Evolutionary conservation across 1,140 invertebrate species (phyloP).

Genomic region (Pseudachorutes palmiensis): DNA sequence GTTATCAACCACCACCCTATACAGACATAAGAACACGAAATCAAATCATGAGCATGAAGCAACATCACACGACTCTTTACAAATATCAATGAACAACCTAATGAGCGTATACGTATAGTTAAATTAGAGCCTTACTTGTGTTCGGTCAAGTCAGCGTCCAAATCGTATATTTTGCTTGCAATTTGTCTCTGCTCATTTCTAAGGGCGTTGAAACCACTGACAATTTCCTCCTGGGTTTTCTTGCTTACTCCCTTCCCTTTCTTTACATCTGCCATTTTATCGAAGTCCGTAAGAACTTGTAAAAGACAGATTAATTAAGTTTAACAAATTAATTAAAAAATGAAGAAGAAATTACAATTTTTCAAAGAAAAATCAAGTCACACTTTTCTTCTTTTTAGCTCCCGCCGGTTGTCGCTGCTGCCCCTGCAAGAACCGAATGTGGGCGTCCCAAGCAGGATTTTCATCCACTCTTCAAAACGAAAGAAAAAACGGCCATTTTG

Average conservation of each 20-base stretch:
- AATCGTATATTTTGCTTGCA: slow-evolving; percentile 76
- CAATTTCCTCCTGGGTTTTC: slow-evolving; percentile 59
- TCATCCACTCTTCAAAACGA: too few relatives aligned
- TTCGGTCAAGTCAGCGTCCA: slow-evolving; percentile 87
- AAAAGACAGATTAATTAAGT: too few relatives aligned
- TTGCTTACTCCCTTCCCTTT: slow-evolving; percentile 7
- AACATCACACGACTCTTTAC: neutral
- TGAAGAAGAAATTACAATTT: too few relatives aligned
- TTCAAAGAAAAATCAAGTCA: too few relatives aligned
- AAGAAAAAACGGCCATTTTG: too few relatives aligned
- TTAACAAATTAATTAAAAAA: too few relatives aligned
- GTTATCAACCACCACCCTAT: slow-evolving; percentile 87
- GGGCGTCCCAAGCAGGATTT: too few relatives aligned
- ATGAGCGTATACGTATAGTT: neutral
- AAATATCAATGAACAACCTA: neutral
- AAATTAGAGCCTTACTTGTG: slow-evolving; percentile 77
- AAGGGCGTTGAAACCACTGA: slow-evolving; percentile 74
- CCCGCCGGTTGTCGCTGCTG: too few relatives aligned
- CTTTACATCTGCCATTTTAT: slow-evolving; percentile 18
- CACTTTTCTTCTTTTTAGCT: too few relatives aligned
- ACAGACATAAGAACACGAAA: slow-evolving; percentile 19
- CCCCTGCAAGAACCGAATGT: too few relatives aligned
- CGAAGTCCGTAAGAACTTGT: too few relatives aligned
- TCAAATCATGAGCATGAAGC: neutral
- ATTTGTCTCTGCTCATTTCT: slow-evolving; percentile 76